A percentile compares a stretch with the other conserved stretches of the same genome.
Evolutionary conservation across 2,888 invertebrate species (phyloP).

Genomic region (Lepidocyrtinus sp.): DNA sequence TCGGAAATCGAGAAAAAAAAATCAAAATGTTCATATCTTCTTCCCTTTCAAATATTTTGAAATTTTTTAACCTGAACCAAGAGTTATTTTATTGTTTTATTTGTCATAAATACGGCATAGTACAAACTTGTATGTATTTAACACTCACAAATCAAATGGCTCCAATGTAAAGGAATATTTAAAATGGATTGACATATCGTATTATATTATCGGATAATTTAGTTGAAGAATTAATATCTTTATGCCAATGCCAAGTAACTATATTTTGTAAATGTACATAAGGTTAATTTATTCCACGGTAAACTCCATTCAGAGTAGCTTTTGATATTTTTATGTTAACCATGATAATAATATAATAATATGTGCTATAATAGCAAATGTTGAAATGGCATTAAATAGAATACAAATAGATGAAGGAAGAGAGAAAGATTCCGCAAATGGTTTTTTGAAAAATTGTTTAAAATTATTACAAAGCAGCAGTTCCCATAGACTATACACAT

Average conservation of each 20-base stretch:
- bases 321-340: background rate
- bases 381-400: background rate
- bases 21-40: too few species aligned
- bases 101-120: constrained; percentile 57
- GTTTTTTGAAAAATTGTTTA: background rate
- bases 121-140: constrained; percentile 60
- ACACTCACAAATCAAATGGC: constrained; percentile 53
- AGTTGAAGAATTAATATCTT: background rate
- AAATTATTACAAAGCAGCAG: background rate
- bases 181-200: too few species aligned
- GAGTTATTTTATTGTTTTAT: constrained; percentile 37
- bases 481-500: background rate
- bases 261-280: background rate
- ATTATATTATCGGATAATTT: constrained; percentile 4
- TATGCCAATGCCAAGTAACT: background rate
- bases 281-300: constrained; percentile 6
- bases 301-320: constrained; percentile 7
- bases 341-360: background rate
- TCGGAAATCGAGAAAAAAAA: too few species aligned
- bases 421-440: constrained; percentile 42
- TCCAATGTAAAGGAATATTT: constrained; percentile 35
- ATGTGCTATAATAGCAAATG: background rate
- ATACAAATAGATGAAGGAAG: constrained; percentile 58
- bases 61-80: too few species aligned
- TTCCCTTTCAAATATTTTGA: too few species aligned